These are phyloP conservation scores for Hydropsyche tenuis DNA, from an alignment of 1,140 invertebrate species.

Conservation along the genomic window DNA sequence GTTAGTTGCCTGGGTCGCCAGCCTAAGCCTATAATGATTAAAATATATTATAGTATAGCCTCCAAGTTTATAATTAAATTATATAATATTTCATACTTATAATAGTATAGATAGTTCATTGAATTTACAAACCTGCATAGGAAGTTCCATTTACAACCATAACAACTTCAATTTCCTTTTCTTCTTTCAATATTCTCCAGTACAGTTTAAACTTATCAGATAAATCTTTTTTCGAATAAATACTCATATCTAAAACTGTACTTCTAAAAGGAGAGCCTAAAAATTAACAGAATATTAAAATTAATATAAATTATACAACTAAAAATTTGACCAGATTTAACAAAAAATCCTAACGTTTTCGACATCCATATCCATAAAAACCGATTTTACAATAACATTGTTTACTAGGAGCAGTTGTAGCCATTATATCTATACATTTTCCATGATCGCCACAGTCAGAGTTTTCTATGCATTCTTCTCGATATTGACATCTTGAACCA, in stretches of 20 bases:
- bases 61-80: not conserved
- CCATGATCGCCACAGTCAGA: conserved; percentile 85
- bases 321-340: conserved; percentile 12
- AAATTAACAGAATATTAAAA: conserved; percentile 47
- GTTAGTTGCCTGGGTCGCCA: conserved; percentile 79
- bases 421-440: conserved; percentile 79
- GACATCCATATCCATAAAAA: conserved; percentile 82
- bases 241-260: conserved; percentile 69
- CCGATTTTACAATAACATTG: conserved; percentile 90
- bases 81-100: not conserved
- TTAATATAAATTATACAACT: conserved; percentile 14
- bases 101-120: no score
- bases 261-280: conserved; percentile 71
- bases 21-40: conserved; percentile 63
- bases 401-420: conserved; percentile 79
- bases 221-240: conserved; percentile 74
- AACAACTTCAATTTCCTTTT: conserved; percentile 83
- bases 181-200: conserved; percentile 82
- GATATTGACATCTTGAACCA: conserved; percentile 82
- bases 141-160: conserved; percentile 83
- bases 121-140: conserved; percentile 72
- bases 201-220: conserved; percentile 77
- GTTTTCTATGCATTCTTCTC: conserved; percentile 83
- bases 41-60: conserved; percentile 4
- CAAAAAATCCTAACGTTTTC: conserved; percentile 69